These are phyloP conservation scores for Rhadinocentrus ornatus DNA, from an alignment of 2,797 vertebrate genomes.

Conservation along the genomic window DNA sequence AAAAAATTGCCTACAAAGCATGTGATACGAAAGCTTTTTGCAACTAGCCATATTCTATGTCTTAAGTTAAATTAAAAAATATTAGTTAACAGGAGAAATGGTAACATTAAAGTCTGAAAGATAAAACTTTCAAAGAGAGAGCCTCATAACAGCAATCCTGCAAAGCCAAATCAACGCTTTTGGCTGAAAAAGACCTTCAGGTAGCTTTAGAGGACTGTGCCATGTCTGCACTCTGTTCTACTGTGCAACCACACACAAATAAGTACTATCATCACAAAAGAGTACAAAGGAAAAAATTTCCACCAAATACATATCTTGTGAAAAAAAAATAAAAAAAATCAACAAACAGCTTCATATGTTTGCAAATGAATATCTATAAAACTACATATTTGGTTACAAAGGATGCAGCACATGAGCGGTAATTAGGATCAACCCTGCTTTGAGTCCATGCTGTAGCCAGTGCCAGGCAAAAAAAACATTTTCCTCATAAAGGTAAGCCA, in stretches of 20 bases:
- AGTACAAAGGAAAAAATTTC: neutral
- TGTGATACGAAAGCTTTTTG: no score
- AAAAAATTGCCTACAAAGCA: neutral
- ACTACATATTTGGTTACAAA: neutral
- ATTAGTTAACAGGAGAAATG: neutral
- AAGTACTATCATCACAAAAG: neutral
- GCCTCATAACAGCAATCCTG: neutral
- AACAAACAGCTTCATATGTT: neutral
- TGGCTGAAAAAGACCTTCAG: neutral
- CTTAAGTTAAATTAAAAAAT: neutral
- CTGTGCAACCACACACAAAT: neutral
- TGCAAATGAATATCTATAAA: neutral
- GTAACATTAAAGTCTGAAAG: neutral
- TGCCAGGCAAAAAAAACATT: neutral
- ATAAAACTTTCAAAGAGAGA: neutral
- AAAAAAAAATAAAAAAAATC: neutral
- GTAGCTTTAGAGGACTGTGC: neutral
- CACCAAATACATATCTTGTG: neutral
- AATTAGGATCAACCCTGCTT: neutral
- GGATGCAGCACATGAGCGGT: neutral
- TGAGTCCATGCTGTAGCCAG: neutral
- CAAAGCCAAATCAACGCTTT: no score
- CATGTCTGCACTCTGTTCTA: neutral
- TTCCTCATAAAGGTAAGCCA: neutral
- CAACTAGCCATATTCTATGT: no score